phyloP scores from a whole-genome alignment of 1,140 invertebrate genomes.

The Cylas formicarius region DNA sequence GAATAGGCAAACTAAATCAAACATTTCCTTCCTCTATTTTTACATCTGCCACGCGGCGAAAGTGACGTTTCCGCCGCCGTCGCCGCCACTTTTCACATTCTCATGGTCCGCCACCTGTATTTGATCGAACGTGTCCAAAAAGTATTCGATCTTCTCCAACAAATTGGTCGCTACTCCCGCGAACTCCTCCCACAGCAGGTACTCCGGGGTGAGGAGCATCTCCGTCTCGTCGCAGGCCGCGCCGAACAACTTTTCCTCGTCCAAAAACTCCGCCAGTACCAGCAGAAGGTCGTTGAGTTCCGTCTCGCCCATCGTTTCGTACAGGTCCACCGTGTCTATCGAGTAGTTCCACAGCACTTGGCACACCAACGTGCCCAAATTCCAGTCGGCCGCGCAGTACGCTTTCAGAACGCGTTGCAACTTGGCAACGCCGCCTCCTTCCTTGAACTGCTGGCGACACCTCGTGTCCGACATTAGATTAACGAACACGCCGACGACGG shows the following conservation, averaged over 20 bases:
- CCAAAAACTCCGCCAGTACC: conserved; percentile 48
- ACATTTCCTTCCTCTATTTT: too few relatives aligned
- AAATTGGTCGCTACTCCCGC: conserved; percentile 56
- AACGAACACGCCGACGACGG: conserved; percentile 59
- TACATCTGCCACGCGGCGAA: too few relatives aligned
- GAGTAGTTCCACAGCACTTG: conserved; percentile 67
- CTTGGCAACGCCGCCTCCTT: conserved; percentile 42
- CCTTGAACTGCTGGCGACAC: conserved; percentile 47
- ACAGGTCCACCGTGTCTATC: conserved; percentile 48
- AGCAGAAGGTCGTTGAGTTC: conserved; percentile 49
- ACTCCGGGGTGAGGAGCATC: conserved; percentile 37
- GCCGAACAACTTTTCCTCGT: conserved; percentile 45
- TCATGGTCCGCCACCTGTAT: conserved; percentile 26
- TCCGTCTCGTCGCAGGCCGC: conserved; percentile 34
- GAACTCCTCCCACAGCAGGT: conserved; percentile 56
- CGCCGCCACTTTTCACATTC: too few relatives aligned
- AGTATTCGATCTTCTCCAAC: conserved; percentile 46
- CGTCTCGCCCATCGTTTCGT: conserved; percentile 45
- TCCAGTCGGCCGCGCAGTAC: conserved; percentile 53
- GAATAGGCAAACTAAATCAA: too few relatives aligned
- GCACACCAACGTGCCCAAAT: conserved; percentile 54
- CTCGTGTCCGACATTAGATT: conserved; percentile 61
- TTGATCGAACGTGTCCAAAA: conserved; percentile 38
- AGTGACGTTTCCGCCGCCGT: too few relatives aligned
- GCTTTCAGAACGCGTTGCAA: conserved; percentile 49